Evolutionary conservation across 92 coral and sea anemone genomes (phyloP).

Genomic region (Epizoanthus rinbou): DNA sequence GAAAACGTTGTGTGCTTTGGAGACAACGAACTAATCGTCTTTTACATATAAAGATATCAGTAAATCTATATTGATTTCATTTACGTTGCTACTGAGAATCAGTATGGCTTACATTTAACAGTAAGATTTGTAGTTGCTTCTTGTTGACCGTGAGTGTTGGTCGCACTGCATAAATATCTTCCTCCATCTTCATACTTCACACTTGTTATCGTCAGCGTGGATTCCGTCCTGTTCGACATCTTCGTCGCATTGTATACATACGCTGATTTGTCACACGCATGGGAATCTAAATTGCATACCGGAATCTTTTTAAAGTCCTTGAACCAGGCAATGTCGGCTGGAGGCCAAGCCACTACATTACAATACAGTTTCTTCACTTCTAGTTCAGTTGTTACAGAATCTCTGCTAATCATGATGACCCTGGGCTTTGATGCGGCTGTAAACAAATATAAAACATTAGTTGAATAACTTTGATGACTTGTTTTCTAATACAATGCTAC

Average conservation of each 20-base stretch:
- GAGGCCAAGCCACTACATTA: neutral
- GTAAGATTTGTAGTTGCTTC: neutral
- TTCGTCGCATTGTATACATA: conserved; percentile 15
- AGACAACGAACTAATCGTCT: no score
- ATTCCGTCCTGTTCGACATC: conserved; percentile 28
- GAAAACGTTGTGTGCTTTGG: no score
- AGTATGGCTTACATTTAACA: conserved; percentile 41
- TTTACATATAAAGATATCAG: no score
- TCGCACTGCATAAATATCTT: conserved; percentile 50
- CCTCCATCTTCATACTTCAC: conserved; percentile 54
- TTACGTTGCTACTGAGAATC: no score
- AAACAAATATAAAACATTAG: neutral
- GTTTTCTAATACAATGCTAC: no score
- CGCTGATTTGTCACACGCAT: neutral
- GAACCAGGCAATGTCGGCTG: neutral
- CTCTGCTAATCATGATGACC: no score
- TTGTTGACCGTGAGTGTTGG: conserved; percentile 36
- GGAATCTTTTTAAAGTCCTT: neutral
- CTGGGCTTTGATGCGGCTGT: no score
- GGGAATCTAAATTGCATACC: neutral
- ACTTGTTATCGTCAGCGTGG: conserved; percentile 27
- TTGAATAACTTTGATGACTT: neutral
- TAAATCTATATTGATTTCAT: no score
- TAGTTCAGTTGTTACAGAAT: no score
- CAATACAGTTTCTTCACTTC: neutral